Evolutionary conservation across 2,797 vertebrate species (phyloP), one percentile per base, ranked within the genome.

Genomic region (Galaxias olidus): DNA sequence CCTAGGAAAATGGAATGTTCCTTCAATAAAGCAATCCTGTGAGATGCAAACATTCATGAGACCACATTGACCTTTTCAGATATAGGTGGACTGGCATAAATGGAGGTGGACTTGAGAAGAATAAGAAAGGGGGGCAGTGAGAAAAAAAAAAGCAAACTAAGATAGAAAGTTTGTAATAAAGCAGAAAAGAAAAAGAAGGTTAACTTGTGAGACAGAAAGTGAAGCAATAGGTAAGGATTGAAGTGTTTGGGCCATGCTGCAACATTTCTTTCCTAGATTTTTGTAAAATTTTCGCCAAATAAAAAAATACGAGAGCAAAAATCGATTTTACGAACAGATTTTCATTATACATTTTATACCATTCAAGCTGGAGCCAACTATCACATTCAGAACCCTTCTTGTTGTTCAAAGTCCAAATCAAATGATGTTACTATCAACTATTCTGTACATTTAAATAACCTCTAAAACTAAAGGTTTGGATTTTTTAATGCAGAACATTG

Each of bases 41-140:
- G 30, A 67, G 66, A 80, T 42, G 71, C 62, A 81, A 72, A 81
- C 80, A 73, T 86, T 84, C 74, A 81, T 68, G 72, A 78, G 72
- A 61, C 80, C 30, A 30, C 71, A 83, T 82, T 85, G 85, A 85
- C 79, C 83, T 84, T 80, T 75, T 80, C 72, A 70, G 67, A 77
- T 84, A 83, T 65, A 74, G 74, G 81, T 81, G 74, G 75, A 1
- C 10, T 57, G 66, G 70, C 69, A 69, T 77, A 73, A 82, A 79
- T 77, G 60, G 56, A 77, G 70, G 69, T 71, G 66, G 64, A 71
- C 68, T 66, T 41, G 69, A 63, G 52, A 68, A 70, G 80, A 66
- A 66, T 40, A 68, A 72, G 73, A 65, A 63, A 76, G 65, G 61
- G 76, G 44, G 0, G 14, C 10, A 53, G 20, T 53, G 18, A 12